Conservation (phyloP, 2,888 invertebrate genomes). For the Zygaena filipendulae region DNA sequence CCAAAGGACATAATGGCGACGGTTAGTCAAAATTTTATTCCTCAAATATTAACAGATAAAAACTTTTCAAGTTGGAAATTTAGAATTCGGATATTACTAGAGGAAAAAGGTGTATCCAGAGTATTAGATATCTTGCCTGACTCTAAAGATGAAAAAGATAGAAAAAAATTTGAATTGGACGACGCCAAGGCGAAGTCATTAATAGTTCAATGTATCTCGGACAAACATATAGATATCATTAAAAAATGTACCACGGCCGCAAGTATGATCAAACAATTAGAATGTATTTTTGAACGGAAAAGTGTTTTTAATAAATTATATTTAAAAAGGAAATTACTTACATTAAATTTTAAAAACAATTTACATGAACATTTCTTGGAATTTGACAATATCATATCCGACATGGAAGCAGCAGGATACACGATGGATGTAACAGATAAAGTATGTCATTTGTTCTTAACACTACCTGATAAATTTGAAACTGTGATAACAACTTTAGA, state of each 20-base stretch:
- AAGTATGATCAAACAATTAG: background rate
- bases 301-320: conserved; percentile 2
- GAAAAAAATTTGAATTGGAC: too few relatives aligned
- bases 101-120: conserved; percentile 1
- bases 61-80: too few relatives aligned
- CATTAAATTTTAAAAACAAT: conserved; percentile 2
- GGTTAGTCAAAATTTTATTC: too few relatives aligned
- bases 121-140: background rate
- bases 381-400: conserved; percentile 6
- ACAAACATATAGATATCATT: background rate
- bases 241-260: conserved; percentile 2
- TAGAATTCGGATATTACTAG: conserved; percentile 2
- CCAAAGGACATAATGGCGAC: too few relatives aligned
- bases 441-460: conserved; percentile 7
- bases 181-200: conserved; percentile 2
- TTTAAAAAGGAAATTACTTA: conserved; percentile 4
- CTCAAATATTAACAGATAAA: too few relatives aligned
- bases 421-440: conserved; percentile 9
- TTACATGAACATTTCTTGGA: conserved; percentile 5
- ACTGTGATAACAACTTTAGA: conserved; percentile 9
- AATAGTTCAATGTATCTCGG: too few relatives aligned
- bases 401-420: conserved; percentile 7
- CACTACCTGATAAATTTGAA: conserved; percentile 4
- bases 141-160: background rate
- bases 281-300: conserved; percentile 1